Evolutionary conservation across 2,888 invertebrate genomes (phyloP).

Genomic region (Drosophila acutilabella): DNA sequence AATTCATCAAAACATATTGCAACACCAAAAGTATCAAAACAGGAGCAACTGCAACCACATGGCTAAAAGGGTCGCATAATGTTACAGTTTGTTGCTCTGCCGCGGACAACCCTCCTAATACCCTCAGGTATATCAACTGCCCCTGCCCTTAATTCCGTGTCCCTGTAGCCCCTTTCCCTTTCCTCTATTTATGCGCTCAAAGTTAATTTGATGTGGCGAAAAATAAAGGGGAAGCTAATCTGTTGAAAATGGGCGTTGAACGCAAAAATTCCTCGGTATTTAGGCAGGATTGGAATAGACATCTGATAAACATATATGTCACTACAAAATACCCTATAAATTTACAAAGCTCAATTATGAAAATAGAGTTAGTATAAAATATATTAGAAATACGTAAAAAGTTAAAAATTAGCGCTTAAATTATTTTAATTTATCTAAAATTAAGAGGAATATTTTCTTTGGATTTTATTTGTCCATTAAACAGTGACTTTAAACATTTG

Average conservation of each 20-base stretch:
- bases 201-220: conserved; percentile 56
- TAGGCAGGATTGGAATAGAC: conserved; percentile 36
- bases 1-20: conserved; percentile 81
- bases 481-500: no score
- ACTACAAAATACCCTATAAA: background rate
- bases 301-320: background rate
- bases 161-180: conserved; percentile 7
- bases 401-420: no score
- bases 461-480: no score
- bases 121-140: conserved; percentile 14
- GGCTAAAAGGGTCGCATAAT: conserved; percentile 38
- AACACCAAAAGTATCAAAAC: conserved; percentile 53
- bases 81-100: conserved; percentile 28
- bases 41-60: conserved; percentile 47
- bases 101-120: conserved; percentile 36
- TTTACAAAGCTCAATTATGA: background rate
- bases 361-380: no score
- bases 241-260: conserved; percentile 73
- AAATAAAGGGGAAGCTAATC: conserved; percentile 59
- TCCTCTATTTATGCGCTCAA: conserved; percentile 33
- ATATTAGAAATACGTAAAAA: no score
- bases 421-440: no score
- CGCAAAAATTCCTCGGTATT: conserved; percentile 81
- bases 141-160: no score
- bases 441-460: no score